A percentile compares a stretch with the other conserved stretches of the same genome.
phyloP scores from a whole-genome alignment of 2,797 vertebrate species.

The Cyprinodon diabolis region DNA sequence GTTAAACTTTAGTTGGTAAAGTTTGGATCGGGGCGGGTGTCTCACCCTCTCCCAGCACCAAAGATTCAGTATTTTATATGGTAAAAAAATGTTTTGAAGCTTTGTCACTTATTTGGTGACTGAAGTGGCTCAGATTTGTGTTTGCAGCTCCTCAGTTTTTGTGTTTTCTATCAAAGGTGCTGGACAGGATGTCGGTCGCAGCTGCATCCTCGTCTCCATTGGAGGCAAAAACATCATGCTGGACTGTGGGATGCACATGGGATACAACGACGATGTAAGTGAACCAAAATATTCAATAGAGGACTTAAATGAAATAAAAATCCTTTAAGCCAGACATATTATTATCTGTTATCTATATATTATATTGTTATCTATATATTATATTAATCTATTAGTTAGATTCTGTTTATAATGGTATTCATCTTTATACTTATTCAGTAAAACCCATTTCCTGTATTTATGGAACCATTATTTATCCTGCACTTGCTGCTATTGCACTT shows the following conservation, averaged over 20 bases:
- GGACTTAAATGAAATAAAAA: background rate
- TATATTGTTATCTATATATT: no score
- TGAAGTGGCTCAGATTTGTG: background rate
- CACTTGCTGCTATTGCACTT: no score
- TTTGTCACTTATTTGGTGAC: constrained; percentile 11
- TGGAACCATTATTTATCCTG: no score
- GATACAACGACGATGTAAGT: constrained; percentile 90
- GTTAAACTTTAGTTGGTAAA: background rate
- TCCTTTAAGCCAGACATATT: no score
- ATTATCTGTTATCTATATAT: no score
- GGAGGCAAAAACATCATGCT: constrained; percentile 98
- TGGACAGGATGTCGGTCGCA: constrained; percentile 97
- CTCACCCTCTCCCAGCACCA: background rate
- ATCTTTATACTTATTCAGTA: no score
- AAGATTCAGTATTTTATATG: background rate
- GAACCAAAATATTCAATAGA: background rate
- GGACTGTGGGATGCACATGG: constrained; percentile 99
- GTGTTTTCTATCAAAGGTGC: constrained; percentile 82
- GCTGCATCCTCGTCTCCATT: constrained; percentile 97
- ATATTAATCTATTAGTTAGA: no score
- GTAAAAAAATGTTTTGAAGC: background rate
- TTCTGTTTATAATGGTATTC: no score
- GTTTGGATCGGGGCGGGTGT: accelerated
- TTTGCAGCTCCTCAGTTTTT: background rate
- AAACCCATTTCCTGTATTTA: no score